Conservation (phyloP, 2,888 invertebrate species). For the Nemurella pictetii region DNA sequence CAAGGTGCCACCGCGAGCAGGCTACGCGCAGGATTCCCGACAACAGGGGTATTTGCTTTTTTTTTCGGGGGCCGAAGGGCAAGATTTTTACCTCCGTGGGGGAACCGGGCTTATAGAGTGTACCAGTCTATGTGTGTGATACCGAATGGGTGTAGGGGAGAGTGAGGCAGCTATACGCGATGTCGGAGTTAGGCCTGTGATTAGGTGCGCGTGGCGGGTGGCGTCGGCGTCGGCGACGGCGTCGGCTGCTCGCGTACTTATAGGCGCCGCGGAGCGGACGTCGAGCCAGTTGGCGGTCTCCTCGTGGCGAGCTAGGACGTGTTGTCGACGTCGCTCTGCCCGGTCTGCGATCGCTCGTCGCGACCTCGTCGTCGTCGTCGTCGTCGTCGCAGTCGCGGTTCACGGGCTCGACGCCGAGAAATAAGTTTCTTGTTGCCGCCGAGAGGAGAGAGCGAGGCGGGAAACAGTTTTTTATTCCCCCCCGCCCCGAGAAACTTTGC, state of each 20-base stretch:
- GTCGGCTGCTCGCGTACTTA: neutral
- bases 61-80: neutral
- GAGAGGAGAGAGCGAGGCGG: too few relatives aligned
- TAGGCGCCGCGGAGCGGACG: neutral
- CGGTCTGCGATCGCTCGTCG: neutral
- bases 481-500: too few relatives aligned
- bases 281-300: neutral
- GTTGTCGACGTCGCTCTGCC: neutral
- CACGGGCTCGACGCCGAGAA: neutral
- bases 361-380: neutral
- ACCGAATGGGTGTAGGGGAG: neutral
- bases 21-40: neutral
- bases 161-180: too few relatives aligned
- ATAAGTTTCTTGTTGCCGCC: neutral
- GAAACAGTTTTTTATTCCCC: too few relatives aligned
- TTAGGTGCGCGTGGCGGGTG: neutral
- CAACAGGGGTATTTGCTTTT: neutral
- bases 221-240: neutral
- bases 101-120: too few relatives aligned
- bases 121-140: neutral
- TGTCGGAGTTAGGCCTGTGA: neutral
- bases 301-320: neutral
- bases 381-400: too few relatives aligned
- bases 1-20: neutral
- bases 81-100: neutral